These are phyloP conservation scores for Heptranchias perlo DNA, from an alignment of 2,113 vertebrate species.

Conservation along the genomic window DNA sequence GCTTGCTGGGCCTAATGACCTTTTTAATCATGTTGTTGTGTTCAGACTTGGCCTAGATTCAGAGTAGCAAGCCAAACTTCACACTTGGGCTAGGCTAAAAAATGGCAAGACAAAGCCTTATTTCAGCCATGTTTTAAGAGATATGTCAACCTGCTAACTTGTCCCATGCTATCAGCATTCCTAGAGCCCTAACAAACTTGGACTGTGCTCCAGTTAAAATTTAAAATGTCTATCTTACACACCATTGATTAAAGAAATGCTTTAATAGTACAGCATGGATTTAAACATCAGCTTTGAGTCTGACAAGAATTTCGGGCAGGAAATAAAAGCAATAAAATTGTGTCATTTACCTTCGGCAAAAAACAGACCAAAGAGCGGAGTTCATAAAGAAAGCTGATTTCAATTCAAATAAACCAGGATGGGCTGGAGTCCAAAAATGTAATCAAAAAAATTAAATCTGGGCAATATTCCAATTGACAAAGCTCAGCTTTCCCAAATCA, in stretches of 20 bases:
- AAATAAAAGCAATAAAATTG: constrained; percentile 20
- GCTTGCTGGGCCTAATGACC: not conserved
- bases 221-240: not conserved
- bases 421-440: not conserved
- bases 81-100: not conserved
- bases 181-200: not conserved
- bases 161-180: not conserved
- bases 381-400: constrained; percentile 6
- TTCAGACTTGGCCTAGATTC: not conserved
- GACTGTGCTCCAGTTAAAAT: not conserved
- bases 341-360: constrained; percentile 1
- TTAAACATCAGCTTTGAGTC: constrained; percentile 17
- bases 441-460: constrained; percentile 9
- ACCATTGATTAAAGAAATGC: not conserved
- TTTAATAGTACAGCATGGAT: not conserved
- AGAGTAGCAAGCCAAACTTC: not conserved
- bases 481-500: not conserved
- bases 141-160: not conserved
- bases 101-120: not conserved
- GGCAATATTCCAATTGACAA: constrained; percentile 16
- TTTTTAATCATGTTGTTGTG: not conserved
- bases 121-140: not conserved
- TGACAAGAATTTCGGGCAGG: constrained; percentile 12
- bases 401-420: constrained; percentile 10
- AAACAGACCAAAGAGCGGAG: constrained; percentile 10